Base-by-base conservation (phyloP, 2,888 invertebrate species). In the Cyclophora punctaria region DNA sequence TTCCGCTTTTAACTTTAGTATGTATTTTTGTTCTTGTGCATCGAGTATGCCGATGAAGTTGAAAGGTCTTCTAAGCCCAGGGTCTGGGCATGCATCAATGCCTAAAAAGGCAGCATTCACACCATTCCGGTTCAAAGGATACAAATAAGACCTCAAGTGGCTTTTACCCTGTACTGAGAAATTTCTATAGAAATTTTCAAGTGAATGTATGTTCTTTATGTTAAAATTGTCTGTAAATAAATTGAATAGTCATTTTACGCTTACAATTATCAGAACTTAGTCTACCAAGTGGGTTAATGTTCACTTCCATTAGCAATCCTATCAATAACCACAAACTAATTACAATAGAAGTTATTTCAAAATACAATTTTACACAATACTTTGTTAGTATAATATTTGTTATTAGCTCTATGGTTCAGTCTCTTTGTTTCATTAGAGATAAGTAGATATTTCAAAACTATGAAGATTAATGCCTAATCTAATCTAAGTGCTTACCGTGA, bases 51-150 rank as follows among this genome's bases (percentile, higher is more conserved):
- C 98, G 66, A 97, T 93, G 75, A 97, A 97, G 87, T 98, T 97
- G 71, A 96, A 97, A 2, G 97, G 97, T 61, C 97, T 84, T 60
- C 93, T 91, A 5, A 96, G 92, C 2, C 97, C 97, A 5, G 97
- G 96, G 58, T 95, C 93, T 43, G 96, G 91, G 64, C 95, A 95
- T 2, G 96, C 96, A 80, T 98, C 97, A 37, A 97, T 84, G 0
- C 93, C 97, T 62, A 97, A 90, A 78, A 97, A 96, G n/a, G 95
- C 92, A 67, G 94, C 93, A 56, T 82, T 89, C 20, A 93, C 90
- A 34, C 89, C 89, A 62, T 91, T 92, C 56, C 85, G 84, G 46
- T 85, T 67, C 49, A 86, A 65, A 64, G 69, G 68, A 73, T 94
- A 91, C 71, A 92, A 83, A 78, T 97, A 97, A 0, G 96, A 96